Evolutionary conservation across 2,888 invertebrate species (phyloP), one percentile per base, ranked within the genome.

Genomic region (Alentia gelatinosa): DNA sequence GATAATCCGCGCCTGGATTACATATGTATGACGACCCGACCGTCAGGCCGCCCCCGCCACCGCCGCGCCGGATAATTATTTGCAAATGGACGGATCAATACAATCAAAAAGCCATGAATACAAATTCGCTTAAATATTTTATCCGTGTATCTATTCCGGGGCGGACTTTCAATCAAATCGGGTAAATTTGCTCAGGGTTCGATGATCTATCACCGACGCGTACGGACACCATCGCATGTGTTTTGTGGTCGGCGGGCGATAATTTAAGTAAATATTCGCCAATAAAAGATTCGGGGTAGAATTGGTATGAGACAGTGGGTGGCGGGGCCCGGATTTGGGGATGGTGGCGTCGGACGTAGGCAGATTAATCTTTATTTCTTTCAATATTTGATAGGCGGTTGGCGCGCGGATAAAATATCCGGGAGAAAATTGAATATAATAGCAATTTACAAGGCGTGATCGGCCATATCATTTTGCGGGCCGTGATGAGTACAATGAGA

Each of bases 121-220:
- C 89, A 89, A 89, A 89, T 89, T 89, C 89, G 56, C 89, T 89
- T 89, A 89, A 89, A 89, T 89, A 89, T 89, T 63, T 89, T 63
- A 89, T 89, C 89, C 37, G 33, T 89, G 89, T 89, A 89, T 89
- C 89, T 63, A 63, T 63, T 89, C 89, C 89, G 56, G 35, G 86
- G 56, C 63, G 89, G 63, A 63, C 39, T 89, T 89, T 63, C 89
- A 89, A 89, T 89, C 89, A 89, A 89, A 63, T 89, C 86, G 89
- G 63, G 89, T 50, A 89, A 89, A 89, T 89, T 89, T 89, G 56
- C 89, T 35, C 63, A 63, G 56, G 47, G 63, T 63, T 63, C 35
- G 56, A 89, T 89, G 89, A 89, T 89, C 56, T 89, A 89, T 89
- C 63, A 86, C 86, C 50, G 47, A 47, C 50, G 47, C 1, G 12